Percentiles rank a stretch among this genome's conserved stretches.
Evolutionary conservation across 2,797 vertebrate species (phyloP).

Genomic region (Philypnodon macrostomus): DNA sequence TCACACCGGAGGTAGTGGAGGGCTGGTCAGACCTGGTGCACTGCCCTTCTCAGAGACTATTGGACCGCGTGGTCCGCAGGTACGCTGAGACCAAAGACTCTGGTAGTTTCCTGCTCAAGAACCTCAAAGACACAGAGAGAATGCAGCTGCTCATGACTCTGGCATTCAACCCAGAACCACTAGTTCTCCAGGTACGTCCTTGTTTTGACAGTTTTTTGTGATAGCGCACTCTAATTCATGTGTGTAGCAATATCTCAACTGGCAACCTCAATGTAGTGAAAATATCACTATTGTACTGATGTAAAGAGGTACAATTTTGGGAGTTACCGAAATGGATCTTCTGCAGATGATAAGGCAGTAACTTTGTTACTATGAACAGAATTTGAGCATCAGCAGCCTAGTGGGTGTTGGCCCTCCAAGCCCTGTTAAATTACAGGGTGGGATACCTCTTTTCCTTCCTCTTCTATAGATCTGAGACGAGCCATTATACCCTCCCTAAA

Average conservation of each 20-base stretch:
- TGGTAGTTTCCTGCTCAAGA: conserved; percentile 95
- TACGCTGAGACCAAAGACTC: conserved; percentile 99
- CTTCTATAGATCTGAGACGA: conserved; percentile 48
- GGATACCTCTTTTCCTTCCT: conserved; percentile 44
- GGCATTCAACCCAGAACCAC: conserved; percentile 92
- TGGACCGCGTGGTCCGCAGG: conserved; percentile 93
- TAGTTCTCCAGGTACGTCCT: conserved; percentile 85
- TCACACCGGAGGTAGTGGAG: conserved; percentile 95
- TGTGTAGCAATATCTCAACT: neutral
- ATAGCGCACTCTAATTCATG: neutral
- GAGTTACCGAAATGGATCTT: neutral
- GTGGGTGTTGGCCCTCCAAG: conserved; percentile 54
- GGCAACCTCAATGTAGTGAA: no score
- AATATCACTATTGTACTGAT: conserved; percentile 2
- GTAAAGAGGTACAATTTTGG: conserved; percentile 4
- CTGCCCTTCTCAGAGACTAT: conserved; percentile 95
- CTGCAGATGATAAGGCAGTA: conserved; percentile 19
- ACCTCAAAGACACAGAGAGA: conserved; percentile 96
- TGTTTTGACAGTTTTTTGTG: conserved; percentile 6
- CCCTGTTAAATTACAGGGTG: conserved; percentile 67
- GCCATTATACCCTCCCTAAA: conserved; percentile 48
- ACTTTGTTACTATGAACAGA: conserved; percentile 39
- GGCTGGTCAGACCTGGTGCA: conserved; percentile 98
- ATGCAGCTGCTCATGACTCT: conserved; percentile 97
- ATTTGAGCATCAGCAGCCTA: conserved; percentile 25